Evolutionary conservation across 1,140 invertebrate species (phyloP).

Genomic region (Pseudoatta argentina): DNA sequence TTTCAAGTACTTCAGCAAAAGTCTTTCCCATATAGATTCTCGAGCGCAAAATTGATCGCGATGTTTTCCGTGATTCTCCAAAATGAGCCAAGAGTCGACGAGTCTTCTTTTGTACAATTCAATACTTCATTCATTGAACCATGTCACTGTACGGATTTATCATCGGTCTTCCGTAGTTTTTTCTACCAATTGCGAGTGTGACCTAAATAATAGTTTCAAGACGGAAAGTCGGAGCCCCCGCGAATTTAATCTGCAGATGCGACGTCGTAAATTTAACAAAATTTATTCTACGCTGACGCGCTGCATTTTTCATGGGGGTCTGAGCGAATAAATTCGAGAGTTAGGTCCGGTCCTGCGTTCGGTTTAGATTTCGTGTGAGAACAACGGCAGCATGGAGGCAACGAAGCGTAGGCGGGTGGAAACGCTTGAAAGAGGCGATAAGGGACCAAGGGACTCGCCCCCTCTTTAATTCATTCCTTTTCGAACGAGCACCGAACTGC

Average conservation of each 20-base stretch:
- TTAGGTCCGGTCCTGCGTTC: constrained; percentile 54
- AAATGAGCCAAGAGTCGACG: constrained; percentile 18
- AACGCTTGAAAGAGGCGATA: constrained; percentile 68
- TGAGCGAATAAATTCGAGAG: constrained; percentile 67
- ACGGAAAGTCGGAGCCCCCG: constrained; percentile 23
- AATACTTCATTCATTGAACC: constrained; percentile 49
- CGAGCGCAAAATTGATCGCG: constrained; percentile 33
- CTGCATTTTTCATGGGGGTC: constrained; percentile 72
- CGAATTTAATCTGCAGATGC: constrained; percentile 61
- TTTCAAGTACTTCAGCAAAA: too few relatives aligned
- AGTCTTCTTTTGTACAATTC: constrained; percentile 20
- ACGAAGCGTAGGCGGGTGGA: constrained; percentile 47
- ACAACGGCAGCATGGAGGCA: constrained; percentile 29
- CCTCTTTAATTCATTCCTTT: constrained; percentile 75
- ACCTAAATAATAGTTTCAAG: constrained; percentile 65
- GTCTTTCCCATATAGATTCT: too few relatives aligned
- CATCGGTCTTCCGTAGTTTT: constrained; percentile 44
- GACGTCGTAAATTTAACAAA: constrained; percentile 67
- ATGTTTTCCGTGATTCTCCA: background rate
- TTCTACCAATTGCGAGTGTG: constrained; percentile 51
- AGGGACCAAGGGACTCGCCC: constrained; percentile 70
- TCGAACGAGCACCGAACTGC: constrained; percentile 64
- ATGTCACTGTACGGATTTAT: constrained; percentile 46
- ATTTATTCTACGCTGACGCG: constrained; percentile 73
- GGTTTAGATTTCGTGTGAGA: constrained; percentile 70